A percentile compares a stretch with the other conserved stretches of the same genome.
Evolutionary conservation across 2,797 vertebrate genomes (phyloP).

Genomic region (Ammospiza maritima): DNA sequence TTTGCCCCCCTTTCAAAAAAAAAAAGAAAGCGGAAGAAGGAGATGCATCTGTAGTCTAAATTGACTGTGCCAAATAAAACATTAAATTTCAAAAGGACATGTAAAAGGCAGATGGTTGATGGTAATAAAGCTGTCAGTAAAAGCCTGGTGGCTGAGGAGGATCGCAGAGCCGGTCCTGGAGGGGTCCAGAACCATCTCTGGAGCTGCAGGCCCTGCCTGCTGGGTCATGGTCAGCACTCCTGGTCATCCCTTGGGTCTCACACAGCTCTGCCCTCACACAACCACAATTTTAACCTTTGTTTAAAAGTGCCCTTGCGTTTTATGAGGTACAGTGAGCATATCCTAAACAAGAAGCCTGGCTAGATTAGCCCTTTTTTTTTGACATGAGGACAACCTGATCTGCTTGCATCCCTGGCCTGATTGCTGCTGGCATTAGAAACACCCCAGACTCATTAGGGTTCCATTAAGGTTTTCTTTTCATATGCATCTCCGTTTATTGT

Average conservation of each 20-base stretch:
- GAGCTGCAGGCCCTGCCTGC: background rate
- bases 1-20: constrained; percentile 19
- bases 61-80: constrained; percentile 65
- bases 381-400: background rate
- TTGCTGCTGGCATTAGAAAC: background rate
- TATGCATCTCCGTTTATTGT: background rate
- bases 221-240: background rate
- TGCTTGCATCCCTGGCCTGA: background rate
- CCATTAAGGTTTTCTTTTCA: background rate
- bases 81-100: constrained; percentile 35
- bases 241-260: background rate
- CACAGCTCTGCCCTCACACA: background rate
- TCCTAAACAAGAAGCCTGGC: background rate
- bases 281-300: background rate
- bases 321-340: rapidly evolving
- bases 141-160: background rate
- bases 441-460: background rate
- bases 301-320: background rate
- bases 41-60: constrained; percentile 61
- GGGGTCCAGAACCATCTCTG: rapidly evolving
- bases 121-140: constrained; percentile 52
- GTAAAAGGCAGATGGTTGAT: constrained; percentile 52
- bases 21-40: constrained; percentile 62
- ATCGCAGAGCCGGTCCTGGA: background rate
- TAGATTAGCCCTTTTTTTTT: background rate